A percentile compares a stretch with the other conserved stretches of the same genome.
Conservation (phyloP, 2,888 invertebrate genomes). For the Scaptomyza tumidula region DNA sequence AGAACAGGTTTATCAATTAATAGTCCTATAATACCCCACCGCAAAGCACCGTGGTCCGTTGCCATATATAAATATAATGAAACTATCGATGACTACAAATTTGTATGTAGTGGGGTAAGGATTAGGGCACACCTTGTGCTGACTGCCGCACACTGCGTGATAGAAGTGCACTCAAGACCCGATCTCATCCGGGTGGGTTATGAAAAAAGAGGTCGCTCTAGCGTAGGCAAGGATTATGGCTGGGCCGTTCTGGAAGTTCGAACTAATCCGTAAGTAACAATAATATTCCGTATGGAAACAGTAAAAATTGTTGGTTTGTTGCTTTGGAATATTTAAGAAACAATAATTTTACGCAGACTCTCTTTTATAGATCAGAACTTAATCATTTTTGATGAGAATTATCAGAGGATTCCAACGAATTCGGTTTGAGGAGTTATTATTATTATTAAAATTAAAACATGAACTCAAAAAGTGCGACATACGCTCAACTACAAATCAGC, state of each 20-base stretch:
- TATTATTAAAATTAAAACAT: too few relatives aligned
- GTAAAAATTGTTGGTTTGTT: too few relatives aligned
- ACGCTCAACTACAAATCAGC: too few relatives aligned
- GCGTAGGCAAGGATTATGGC: background rate
- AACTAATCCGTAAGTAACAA: background rate
- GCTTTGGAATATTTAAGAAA: too few relatives aligned
- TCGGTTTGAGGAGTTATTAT: too few relatives aligned
- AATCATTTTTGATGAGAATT: too few relatives aligned
- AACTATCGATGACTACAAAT: accelerated
- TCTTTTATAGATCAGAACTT: too few relatives aligned
- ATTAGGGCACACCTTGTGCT: conserved; percentile 19
- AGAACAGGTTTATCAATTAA: too few relatives aligned
- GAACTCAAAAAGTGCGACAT: too few relatives aligned
- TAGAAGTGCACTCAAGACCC: accelerated
- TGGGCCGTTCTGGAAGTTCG: background rate
- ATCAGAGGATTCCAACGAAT: too few relatives aligned
- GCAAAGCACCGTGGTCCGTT: background rate
- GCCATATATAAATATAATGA: background rate
- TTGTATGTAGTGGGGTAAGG: conserved; percentile 27
- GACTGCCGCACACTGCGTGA: conserved; percentile 54
- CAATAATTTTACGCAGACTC: too few relatives aligned
- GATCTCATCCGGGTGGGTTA: background rate
- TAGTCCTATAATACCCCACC: accelerated
- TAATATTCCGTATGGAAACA: background rate
- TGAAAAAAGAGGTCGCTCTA: accelerated